Evolutionary conservation across 1,140 invertebrate species (phyloP).

Genomic region (Antheraea pernyi): DNA sequence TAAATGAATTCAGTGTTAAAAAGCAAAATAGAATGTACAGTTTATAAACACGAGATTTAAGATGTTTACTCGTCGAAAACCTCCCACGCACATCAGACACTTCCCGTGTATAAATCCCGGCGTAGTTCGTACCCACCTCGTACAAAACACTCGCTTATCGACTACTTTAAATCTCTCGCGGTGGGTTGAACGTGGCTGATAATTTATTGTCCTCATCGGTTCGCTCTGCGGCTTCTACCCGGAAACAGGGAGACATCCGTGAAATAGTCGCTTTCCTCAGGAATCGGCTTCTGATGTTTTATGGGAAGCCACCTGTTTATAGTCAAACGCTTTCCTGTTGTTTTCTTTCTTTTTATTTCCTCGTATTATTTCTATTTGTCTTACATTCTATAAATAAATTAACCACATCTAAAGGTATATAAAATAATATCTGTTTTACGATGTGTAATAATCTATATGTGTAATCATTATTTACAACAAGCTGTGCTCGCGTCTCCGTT

Average conservation of each 20-base stretch:
- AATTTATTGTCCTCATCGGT: slow-evolving; percentile 47
- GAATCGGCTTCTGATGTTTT: slow-evolving; percentile 12
- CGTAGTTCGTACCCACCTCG: slow-evolving; percentile 23
- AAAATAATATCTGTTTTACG: too few relatives aligned
- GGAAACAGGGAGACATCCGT: slow-evolving; percentile 20
- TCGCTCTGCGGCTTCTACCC: slow-evolving; percentile 15
- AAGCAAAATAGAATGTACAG: not conserved
- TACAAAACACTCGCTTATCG: slow-evolving; percentile 43
- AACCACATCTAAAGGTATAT: too few relatives aligned
- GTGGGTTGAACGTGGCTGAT: slow-evolving; percentile 38
- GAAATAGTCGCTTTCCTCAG: slow-evolving; percentile 23
- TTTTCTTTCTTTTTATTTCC: not conserved
- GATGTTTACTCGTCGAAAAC: slow-evolving; percentile 6
- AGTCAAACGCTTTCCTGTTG: not conserved
- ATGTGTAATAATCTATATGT: too few relatives aligned
- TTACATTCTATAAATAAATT: not conserved
- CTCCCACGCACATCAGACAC: slow-evolving; percentile 13
- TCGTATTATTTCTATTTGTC: not conserved
- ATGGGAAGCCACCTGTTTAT: slow-evolving; percentile 2
- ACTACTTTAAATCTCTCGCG: slow-evolving; percentile 50
- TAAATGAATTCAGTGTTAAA: not conserved
- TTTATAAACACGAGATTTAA: slow-evolving; percentile 11
- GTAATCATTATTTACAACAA: too few relatives aligned
- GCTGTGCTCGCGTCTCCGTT: too few relatives aligned
- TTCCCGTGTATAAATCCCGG: slow-evolving; percentile 29